Base-by-base conservation (phyloP, 2,113 vertebrate genomes). In the Calypte anna region DNA sequence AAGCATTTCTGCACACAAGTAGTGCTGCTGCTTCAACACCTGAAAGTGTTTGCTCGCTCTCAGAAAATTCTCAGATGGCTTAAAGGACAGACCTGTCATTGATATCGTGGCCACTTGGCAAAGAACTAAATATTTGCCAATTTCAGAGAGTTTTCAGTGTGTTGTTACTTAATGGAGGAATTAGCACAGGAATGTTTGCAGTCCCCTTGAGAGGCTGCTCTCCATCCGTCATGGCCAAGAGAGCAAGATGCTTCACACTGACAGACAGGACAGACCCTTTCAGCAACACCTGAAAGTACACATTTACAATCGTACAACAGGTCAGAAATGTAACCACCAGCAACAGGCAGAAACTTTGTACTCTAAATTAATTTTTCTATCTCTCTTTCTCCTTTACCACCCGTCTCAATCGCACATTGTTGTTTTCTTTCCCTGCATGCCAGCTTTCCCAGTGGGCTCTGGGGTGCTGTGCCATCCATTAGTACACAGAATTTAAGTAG, bases 351-450 rank as follows among this genome's bases (percentile, higher is more conserved):
- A 30, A 74, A 40, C 10, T 51, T 80, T 40, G 50, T 5, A 83
- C 74, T 63, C 2, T 74, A 58, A 62, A 82, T 46, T 38, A 50
- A 53, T 24, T 64, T 83, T 69, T 31, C 53, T 62, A 53, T 16
- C 50, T 66, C 30, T 79, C 22, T 31, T 77, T 85, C 43, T 79
- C 24, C 17, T 82, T 73, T 76, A 40, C 23, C 40, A 79, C 33
- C 40, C 12, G 46, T 69, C 3, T 14, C 3, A 19, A 19, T 40
- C 1, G 2, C n/a, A 16, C 48, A 50, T 8, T 44, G 40, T 51
- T 12, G 15, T 62, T 25, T 27, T 38, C 40, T 28, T 3, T 4
- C 7, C 12, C 2, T 1, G 1, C 5, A 24, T 73, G 36, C 7
- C 67, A 69, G n/a, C 15, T 69, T 88, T 79, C 57, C 70, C n/a